A percentile compares a stretch with the other conserved stretches of the same genome.
Conservation (phyloP, 2,113 vertebrate species). For the Gymnocephalus cernua region DNA sequence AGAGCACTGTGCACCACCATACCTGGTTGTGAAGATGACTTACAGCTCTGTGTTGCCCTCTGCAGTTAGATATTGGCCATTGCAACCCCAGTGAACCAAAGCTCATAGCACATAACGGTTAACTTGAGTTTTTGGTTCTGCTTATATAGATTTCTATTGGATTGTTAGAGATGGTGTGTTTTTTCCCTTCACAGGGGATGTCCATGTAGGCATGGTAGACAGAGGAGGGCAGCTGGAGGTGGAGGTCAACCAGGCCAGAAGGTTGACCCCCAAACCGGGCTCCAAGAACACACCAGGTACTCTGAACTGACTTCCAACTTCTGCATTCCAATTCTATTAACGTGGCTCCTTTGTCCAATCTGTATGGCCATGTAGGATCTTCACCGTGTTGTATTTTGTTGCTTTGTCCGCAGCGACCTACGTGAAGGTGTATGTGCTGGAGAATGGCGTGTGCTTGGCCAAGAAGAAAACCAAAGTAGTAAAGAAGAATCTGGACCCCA, state of each 20-base stretch:
- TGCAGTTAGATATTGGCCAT: conserved; percentile 58
- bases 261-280: conserved; percentile 92
- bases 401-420: conserved; percentile 88
- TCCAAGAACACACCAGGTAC: conserved; percentile 95
- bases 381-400: not conserved
- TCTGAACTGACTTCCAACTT: not conserved
- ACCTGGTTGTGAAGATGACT: not conserved
- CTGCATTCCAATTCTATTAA: not conserved
- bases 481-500: conserved; percentile 94
- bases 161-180: not conserved
- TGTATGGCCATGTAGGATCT: not conserved
- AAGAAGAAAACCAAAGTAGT: conserved; percentile 98
- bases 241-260: conserved; percentile 95
- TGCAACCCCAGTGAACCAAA: conserved; percentile 25
- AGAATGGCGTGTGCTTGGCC: conserved; percentile 94
- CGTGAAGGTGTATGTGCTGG: conserved; percentile 95
- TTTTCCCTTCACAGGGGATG: conserved; percentile 86
- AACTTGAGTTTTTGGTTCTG: not conserved
- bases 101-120: not conserved
- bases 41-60: conserved; percentile 66
- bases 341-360: not conserved
- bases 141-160: not conserved
- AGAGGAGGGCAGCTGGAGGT: conserved; percentile 96
- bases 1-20: not conserved
- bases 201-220: conserved; percentile 92